These are phyloP conservation scores for Machaerirhynchus nigripectus DNA, from an alignment of 2,113 vertebrate genomes.

Conservation along the genomic window DNA sequence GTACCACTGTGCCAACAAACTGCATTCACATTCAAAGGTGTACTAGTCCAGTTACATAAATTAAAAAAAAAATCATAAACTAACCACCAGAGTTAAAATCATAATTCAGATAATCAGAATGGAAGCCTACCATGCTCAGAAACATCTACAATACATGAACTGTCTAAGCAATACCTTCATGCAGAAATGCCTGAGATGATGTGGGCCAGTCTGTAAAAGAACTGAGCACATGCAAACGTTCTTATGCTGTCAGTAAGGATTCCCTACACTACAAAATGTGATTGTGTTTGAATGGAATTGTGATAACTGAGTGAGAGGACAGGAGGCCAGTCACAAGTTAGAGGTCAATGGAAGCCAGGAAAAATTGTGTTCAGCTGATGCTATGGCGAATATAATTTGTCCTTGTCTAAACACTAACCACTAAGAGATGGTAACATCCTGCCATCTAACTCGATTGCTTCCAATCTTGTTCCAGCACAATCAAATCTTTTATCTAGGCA, in stretches of 20 bases:
- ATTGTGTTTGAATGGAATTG: conserved; percentile 28
- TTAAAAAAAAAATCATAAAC: not conserved
- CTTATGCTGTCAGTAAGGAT: not conserved
- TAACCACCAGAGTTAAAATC: not conserved
- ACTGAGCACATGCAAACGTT: not conserved
- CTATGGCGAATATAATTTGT: conserved; percentile 52
- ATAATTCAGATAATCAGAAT: not conserved
- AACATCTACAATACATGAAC: not conserved
- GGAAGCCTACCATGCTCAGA: not conserved
- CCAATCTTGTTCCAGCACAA: conserved; percentile 7
- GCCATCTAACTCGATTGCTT: conserved; percentile 45
- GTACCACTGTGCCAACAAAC: not conserved
- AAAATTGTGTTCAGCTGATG: conserved; percentile 54
- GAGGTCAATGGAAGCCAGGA: conserved; percentile 44
- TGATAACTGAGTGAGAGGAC: conserved; percentile 35
- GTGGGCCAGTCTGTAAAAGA: not conserved
- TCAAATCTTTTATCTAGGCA: conserved; percentile 31
- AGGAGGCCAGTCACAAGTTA: conserved; percentile 33
- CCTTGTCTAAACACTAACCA: conserved; percentile 56
- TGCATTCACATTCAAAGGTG: not conserved
- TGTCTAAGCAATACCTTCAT: not conserved
- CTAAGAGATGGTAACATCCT: conserved; percentile 31
- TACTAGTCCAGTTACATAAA: not conserved
- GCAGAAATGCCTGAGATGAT: not conserved
- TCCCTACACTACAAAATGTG: conserved; percentile 16